phyloP scores from a whole-genome alignment of 2,888 invertebrate species.

The Eulithis testata region DNA sequence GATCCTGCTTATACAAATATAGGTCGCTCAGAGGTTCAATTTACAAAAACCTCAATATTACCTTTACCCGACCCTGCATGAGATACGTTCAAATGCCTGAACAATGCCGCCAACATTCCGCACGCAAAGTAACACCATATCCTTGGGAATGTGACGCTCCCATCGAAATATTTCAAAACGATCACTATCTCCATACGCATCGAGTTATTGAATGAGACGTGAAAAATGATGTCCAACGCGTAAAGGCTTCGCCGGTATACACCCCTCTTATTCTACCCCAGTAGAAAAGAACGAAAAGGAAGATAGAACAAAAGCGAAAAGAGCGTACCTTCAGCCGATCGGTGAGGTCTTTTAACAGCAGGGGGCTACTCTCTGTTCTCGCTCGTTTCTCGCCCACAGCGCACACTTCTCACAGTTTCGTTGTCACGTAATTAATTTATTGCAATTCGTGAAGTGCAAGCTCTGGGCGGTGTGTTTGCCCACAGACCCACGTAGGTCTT shows the following conservation, averaged over 20 bases:
- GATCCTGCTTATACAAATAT: no score
- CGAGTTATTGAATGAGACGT: slow-evolving; percentile 84
- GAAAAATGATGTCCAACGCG: slow-evolving; percentile 81
- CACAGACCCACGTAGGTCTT: slow-evolving; percentile 74
- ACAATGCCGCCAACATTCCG: slow-evolving; percentile 65
- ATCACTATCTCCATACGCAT: slow-evolving; percentile 82
- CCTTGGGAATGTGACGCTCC: slow-evolving; percentile 80
- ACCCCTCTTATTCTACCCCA: slow-evolving; percentile 54
- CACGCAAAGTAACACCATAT: slow-evolving; percentile 84
- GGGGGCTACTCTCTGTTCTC: slow-evolving; percentile 62
- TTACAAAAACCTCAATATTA: slow-evolving; percentile 2
- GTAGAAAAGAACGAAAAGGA: slow-evolving; percentile 55
- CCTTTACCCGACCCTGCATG: slow-evolving; percentile 11
- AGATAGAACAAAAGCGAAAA: slow-evolving; percentile 78
- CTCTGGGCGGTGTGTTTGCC: slow-evolving; percentile 75
- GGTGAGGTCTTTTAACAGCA: slow-evolving; percentile 75
- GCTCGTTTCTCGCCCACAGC: slow-evolving; percentile 65
- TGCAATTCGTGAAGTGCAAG: slow-evolving; percentile 65
- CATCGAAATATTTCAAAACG: slow-evolving; percentile 83
- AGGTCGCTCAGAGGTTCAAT: background rate
- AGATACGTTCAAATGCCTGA: slow-evolving; percentile 15
- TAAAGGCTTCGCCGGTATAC: slow-evolving; percentile 77
- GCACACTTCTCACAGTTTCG: slow-evolving; percentile 72
- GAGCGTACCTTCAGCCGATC: slow-evolving; percentile 56
- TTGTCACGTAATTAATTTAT: slow-evolving; percentile 84